Base-by-base conservation (phyloP, 2,113 vertebrate species). In the Myotis davidii region DNA sequence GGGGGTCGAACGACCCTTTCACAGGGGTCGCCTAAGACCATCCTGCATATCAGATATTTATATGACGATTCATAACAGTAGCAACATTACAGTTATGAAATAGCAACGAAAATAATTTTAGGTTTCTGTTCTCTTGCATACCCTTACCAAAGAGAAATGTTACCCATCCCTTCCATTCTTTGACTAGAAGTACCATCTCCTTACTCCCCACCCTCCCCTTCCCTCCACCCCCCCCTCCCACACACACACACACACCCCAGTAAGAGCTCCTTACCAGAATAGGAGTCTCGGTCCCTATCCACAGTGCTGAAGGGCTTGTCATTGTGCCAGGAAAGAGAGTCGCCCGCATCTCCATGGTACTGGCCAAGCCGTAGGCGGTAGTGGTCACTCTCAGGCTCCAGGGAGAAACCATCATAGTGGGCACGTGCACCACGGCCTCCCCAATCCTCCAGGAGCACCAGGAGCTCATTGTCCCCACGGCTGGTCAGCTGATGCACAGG, bases 221-320 rank as follows among this genome's bases (percentile, higher is more conserved):
- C 54, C 50, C 56, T 61, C 9, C 56, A 39, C 29, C 39, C 23
- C 16, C 48, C 69, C 8, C n/a, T n/a, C n/a, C n/a, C n/a, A n/a
- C n/a, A n/a, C n/a, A n/a, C n/a, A n/a, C n/a, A n/a, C n/a, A n/a
- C n/a, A 17, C 83, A 73, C 93, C 77, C 84, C 13, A 93, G 42
- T 39, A 93, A 84, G 25, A 85, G 27, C 16, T 6, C 39, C 59
- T 91, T 93, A 99, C 99, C 99, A 85, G 98, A 96, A 85, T 99
- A 99, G 20, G 98, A 97, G 83, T 99, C 99, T 50, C 98, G 98
- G 97, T 99, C 99, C 8, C 98, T 98, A 86, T 99, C 99, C 94
- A 99, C 97, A 6, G 99, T 99, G 94, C 99, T 99, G 98, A 99
- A 99, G 73, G 99, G 99, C 95, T 99, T 99, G 97, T 99, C 99